Evolutionary conservation across 2,888 invertebrate species (phyloP), one percentile per base, ranked within the genome.

Genomic region (Carpatolechia fugitivella): DNA sequence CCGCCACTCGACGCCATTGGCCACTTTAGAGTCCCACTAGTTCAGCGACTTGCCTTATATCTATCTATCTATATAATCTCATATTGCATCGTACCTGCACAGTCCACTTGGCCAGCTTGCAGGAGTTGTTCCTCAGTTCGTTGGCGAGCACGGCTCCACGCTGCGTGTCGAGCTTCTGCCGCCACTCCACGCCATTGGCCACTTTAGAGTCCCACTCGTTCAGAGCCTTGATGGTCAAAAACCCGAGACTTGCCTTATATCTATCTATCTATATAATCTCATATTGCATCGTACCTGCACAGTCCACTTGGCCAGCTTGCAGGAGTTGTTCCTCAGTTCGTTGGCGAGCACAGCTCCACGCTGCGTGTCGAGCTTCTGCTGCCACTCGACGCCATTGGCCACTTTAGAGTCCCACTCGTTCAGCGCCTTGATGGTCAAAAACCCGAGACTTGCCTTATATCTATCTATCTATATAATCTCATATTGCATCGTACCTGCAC

Each of bases 31-130:
- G 86, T 99, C 99, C 99, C 99, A 99, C 82, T 99, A 99, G 87
- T 99, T 99, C 16, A 99, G 91, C n/a, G n/a, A n/a, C n/a, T n/a
- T n/a, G n/a, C n/a, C n/a, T 0, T n/a, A n/a, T n/a, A n/a, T n/a
- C n/a, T n/a, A n/a, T n/a, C n/a, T n/a, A n/a, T n/a, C n/a, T n/a
- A n/a, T n/a, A n/a, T n/a, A n/a, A n/a, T n/a, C n/a, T n/a, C n/a
- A n/a, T n/a, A n/a, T n/a, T n/a, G 16, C 33, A 14, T 16, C 56
- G 20, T 55, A 98, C 96, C 86, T 96, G 97, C 0, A 98, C 97
- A 0, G 99, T 99, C 99, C 99, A 99, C 80, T 99, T 99, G 60
- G 99, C 99, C 59, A 99, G 91, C 87, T 99, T 99, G 91, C 98
- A 99, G n/a, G 98, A 97, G 90, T 99, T 99, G 85, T 99, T 99